Evolutionary conservation across 2,797 vertebrate species (phyloP).

Genomic region (Chloroceryle inda): DNA sequence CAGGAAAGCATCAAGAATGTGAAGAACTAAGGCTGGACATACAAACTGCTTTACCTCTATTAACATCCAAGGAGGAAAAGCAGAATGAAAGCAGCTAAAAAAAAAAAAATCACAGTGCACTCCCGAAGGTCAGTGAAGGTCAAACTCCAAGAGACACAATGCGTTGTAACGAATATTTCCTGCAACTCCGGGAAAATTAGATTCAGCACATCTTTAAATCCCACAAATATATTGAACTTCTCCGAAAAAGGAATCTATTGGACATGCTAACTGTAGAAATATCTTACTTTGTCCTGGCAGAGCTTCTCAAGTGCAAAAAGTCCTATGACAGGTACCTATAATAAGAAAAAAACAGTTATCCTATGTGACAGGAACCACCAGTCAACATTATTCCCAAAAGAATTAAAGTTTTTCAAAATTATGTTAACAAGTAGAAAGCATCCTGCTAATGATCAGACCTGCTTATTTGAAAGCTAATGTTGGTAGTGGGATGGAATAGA

Average conservation of each 20-base stretch:
- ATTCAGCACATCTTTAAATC: conserved; percentile 55
- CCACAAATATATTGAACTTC: conserved; percentile 23
- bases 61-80: background rate
- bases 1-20: background rate
- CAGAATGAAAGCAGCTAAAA: background rate
- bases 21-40: background rate
- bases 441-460: background rate
- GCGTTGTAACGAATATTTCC: conserved; percentile 56
- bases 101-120: background rate
- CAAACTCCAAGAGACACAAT: conserved; percentile 47
- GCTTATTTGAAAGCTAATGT: background rate
- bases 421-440: background rate
- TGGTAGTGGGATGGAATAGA: background rate
- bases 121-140: conserved; percentile 48
- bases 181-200: conserved; percentile 40
- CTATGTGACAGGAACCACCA: background rate
- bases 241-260: background rate
- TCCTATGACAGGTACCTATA: background rate
- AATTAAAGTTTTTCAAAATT: background rate
- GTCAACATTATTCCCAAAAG: background rate
- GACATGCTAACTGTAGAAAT: background rate
- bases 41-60: conserved; percentile 2
- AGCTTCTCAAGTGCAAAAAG: background rate
- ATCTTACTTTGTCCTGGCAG: background rate
- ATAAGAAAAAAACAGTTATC: background rate